Base-by-base conservation (phyloP, 2,113 vertebrate genomes). In the Pterocles orientalis region DNA sequence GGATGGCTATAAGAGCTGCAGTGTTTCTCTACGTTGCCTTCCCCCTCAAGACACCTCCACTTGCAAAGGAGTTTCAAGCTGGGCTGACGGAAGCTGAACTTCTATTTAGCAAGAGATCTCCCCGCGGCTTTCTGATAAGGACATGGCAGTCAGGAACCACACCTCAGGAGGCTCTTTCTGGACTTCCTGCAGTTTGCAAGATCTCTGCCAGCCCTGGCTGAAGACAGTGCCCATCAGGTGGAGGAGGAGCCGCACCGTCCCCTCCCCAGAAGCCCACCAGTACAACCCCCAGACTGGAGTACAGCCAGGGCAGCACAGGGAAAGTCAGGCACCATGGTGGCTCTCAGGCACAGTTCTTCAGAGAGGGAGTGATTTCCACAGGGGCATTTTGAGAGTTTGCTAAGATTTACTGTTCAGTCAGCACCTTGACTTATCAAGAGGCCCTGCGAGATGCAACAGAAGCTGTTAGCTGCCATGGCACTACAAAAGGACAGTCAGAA, bases 301-400 rank as follows among this genome's bases (percentile, higher is more conserved):
- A 26, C 3, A 2, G 36, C 31, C 12, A 4, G 26, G 24, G 7
- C 33, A 28, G 14, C 53, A 33, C 4, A 3, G 14, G 26, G 9
- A 90, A 43, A 82, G 56, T 21, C 5, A 1, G 28, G 8, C 70
- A 54, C 36, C 16, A 1, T 1, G 0, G 48, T 88, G 0, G 0
- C 20, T 48, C 34, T 92, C 0, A 0, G 34, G 25, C 6, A 6
- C 0, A 0, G 29, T 82, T 77, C 43, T 85, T 58, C 33, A 8
- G 47, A 33, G 20, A 50, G 8, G 25, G 18, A 90, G 25, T 1
- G 0, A 43, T 54, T 82, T 76, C 70, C 34, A 71, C 26, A 33
- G 0, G 0, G 29, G 19, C 1, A 1, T 39, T 76, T 56, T 56
- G 18, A 82, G 33, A 86, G 36, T 21, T 83, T 48, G 34, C 76